Conservation (phyloP, 2,888 invertebrate genomes). For the Acronicta aceris region DNA sequence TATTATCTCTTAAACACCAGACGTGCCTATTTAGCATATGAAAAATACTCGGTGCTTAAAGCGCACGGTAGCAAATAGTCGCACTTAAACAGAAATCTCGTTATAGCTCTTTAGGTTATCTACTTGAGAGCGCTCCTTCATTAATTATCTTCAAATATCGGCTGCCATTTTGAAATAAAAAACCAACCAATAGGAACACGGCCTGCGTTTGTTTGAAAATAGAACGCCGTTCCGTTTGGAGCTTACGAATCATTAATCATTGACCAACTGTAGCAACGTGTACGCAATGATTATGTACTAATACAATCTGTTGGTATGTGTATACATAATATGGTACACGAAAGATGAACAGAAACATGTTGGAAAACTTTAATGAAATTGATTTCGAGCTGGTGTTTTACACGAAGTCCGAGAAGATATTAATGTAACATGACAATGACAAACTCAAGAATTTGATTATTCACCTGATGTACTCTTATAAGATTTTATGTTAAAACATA, state of each 20-base stretch:
- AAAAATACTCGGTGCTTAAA: slow-evolving; percentile 76
- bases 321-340: slow-evolving; percentile 27
- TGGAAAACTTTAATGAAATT: slow-evolving; percentile 4
- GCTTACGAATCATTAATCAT: slow-evolving; percentile 84
- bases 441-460: slow-evolving; percentile 48
- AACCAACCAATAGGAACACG: slow-evolving; percentile 75
- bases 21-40: slow-evolving; percentile 76
- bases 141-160: slow-evolving; percentile 84
- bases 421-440: slow-evolving; percentile 38
- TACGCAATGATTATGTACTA: slow-evolving; percentile 61
- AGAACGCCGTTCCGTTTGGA: slow-evolving; percentile 74
- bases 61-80: slow-evolving; percentile 75
- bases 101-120: slow-evolving; percentile 74
- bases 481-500: slow-evolving; percentile 51
- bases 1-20: slow-evolving; percentile 58
- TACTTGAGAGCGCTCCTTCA: slow-evolving; percentile 74
- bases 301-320: slow-evolving; percentile 40
- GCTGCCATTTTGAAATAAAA: slow-evolving; percentile 84
- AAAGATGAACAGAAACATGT: slow-evolving; percentile 12
- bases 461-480: slow-evolving; percentile 51
- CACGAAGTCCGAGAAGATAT: slow-evolving; percentile 14
- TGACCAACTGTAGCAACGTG: slow-evolving; percentile 61
- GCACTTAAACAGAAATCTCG: slow-evolving; percentile 73
- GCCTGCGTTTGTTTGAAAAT: slow-evolving; percentile 78
- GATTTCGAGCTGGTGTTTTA: neutral